Evolutionary conservation across 1,140 invertebrate genomes (phyloP), one percentile per base, ranked within the genome.

Genomic region (Acromyrmex charruanus): DNA sequence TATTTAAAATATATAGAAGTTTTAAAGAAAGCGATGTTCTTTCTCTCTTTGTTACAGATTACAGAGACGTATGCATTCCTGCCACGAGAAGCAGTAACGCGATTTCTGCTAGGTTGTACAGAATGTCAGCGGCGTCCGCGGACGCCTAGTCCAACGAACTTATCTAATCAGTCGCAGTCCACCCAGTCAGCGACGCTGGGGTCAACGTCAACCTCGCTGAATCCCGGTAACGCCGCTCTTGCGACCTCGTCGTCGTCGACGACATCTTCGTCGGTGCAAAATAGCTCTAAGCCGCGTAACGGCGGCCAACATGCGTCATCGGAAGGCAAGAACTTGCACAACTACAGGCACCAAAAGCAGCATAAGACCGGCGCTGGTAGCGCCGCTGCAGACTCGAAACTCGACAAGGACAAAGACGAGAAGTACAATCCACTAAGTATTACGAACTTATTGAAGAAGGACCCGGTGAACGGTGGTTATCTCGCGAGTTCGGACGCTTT

Each of bases 31-130:
- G 31, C 14, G 35, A 0, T 61, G 0, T 35, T 65, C n/a, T 59
- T 59, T 9, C 3, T 51, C 91, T 93, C 94, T 95, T 92, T 92
- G 90, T 96, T 96, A 44, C 96, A 99, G 98, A 99, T 99, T 92
- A 99, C 98, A 12, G 98, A 99, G 94, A 98, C 98, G 63, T 99
- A 99, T 95, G 98, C 98, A 6, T 99, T 99, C 93, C 96, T 99
- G 79, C 99, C 99, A 1, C 97, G 98, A 51, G 98, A 99, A 95
- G 98, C 99, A 2, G 98, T 99, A 92, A 99, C 99, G 61, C 97
- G 98, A 89, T 99, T 99, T 95, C 97, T 99, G 44, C 97, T 99
- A 91, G 98, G 98, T 87, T 99, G 98, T 94, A 97, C 98, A n/a
- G 98, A 99, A 93, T 99, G 98, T 94, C 98, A 99, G 93, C 97